Evolutionary conservation across 2,797 vertebrate species (phyloP).

Genomic region (Myioborus miniatus): DNA sequence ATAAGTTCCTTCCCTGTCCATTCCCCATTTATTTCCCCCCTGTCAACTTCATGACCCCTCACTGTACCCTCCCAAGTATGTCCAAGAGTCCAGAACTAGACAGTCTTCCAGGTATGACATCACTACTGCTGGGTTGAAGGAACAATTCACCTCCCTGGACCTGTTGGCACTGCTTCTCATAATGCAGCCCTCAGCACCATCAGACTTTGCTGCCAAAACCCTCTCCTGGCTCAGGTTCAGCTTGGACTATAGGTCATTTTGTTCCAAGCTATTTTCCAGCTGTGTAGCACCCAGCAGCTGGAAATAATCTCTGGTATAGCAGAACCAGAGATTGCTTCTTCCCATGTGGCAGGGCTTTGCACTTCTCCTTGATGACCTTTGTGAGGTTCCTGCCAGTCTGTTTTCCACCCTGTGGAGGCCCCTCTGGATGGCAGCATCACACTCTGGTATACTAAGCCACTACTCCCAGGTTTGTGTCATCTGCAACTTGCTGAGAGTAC

Average conservation of each 20-base stretch:
- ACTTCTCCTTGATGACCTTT: background rate
- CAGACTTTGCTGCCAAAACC: background rate
- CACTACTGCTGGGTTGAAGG: background rate
- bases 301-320: too few species aligned
- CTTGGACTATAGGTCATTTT: background rate
- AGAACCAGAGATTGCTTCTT: fast-evolving
- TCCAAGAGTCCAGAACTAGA: background rate
- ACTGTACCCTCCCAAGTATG: background rate
- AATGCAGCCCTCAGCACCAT: background rate
- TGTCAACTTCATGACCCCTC: background rate
- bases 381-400: background rate
- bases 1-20: fast-evolving
- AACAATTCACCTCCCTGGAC: background rate
- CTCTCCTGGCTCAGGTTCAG: background rate
- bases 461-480: background rate
- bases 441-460: background rate
- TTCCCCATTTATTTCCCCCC: fast-evolving
- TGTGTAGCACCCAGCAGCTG: background rate
- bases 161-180: background rate
- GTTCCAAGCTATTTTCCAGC: background rate
- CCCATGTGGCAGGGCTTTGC: background rate
- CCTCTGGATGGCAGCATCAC: background rate
- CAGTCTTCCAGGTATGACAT: background rate
- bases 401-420: background rate
- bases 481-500: background rate